Evolutionary conservation across 2,113 vertebrate genomes (phyloP).

Genomic region (Ciconia stormi): DNA sequence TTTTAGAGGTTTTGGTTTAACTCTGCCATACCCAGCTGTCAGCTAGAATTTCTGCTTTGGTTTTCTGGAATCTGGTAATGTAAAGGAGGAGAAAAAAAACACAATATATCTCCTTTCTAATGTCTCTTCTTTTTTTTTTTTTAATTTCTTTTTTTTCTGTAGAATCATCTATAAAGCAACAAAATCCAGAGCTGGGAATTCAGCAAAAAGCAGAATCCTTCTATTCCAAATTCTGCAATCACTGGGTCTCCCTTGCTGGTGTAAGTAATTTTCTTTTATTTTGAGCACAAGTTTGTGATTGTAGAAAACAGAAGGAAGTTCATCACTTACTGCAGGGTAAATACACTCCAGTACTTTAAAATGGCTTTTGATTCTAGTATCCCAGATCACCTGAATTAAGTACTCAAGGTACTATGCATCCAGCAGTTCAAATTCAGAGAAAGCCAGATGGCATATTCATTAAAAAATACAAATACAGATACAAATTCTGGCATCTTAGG

Average conservation of each 20-base stretch:
- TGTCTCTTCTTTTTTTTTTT: not conserved
- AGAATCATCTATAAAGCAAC: conserved; percentile 68
- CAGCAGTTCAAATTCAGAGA: not conserved
- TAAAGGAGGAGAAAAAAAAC: not conserved
- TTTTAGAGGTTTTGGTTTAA: not conserved
- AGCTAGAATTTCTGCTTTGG: not conserved
- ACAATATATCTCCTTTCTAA: not conserved
- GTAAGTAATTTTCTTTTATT: conserved; percentile 75
- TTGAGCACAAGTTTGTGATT: not conserved
- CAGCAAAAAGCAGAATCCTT: conserved; percentile 73
- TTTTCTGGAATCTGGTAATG: not conserved
- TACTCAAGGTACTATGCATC: not conserved
- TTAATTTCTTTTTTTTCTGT: not conserved
- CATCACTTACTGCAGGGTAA: not conserved
- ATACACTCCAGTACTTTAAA: not conserved
- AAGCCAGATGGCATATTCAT: not conserved
- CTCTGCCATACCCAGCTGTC: not conserved
- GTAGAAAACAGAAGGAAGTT: not conserved
- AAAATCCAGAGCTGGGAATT: conserved; percentile 76
- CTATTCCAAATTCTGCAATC: conserved; percentile 85
- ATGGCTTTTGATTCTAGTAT: not conserved
- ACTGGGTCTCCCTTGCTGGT: conserved; percentile 88
- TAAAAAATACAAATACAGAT: not conserved
- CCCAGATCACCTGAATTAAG: not conserved
- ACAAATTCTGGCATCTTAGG: not conserved